phyloP scores from a whole-genome alignment of 2,888 invertebrate genomes.

The Luperina testacea region DNA sequence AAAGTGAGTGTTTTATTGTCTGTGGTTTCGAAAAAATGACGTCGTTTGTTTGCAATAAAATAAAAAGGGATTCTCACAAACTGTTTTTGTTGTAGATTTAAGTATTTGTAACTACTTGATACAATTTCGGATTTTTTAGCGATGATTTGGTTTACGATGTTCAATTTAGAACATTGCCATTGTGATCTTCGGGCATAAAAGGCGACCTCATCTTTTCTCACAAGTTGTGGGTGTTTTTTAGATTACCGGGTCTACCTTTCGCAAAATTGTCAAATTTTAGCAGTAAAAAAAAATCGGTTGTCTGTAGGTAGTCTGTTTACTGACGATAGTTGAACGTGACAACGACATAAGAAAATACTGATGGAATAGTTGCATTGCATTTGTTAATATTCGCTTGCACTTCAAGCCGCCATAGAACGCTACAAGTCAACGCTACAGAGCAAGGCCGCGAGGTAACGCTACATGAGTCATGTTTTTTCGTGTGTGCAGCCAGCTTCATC shows the following conservation, averaged over 20 bases:
- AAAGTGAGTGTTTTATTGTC: constrained; percentile 55
- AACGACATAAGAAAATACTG: too few relatives aligned
- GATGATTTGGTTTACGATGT: neutral
- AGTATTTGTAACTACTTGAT: constrained; percentile 45
- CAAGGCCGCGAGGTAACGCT: too few relatives aligned
- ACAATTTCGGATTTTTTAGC: constrained; percentile 26
- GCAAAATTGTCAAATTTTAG: too few relatives aligned
- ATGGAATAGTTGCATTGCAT: too few relatives aligned
- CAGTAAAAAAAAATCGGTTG: too few relatives aligned
- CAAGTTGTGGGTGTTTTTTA: neutral
- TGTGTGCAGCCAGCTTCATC: too few relatives aligned
- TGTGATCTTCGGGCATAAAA: neutral
- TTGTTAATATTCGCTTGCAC: too few relatives aligned
- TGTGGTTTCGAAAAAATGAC: constrained; percentile 62
- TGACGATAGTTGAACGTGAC: too few relatives aligned
- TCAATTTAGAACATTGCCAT: neutral
- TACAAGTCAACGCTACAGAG: too few relatives aligned
- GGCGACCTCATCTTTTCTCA: neutral
- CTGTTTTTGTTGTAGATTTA: constrained; percentile 47
- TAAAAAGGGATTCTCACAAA: constrained; percentile 32
- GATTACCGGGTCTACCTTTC: neutral
- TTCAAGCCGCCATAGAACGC: too few relatives aligned
- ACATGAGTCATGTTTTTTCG: too few relatives aligned
- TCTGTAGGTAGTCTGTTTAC: too few relatives aligned
- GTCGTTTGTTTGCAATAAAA: constrained; percentile 25